A percentile compares a stretch with the other conserved stretches of the same genome.
phyloP scores from a whole-genome alignment of 2,797 vertebrate genomes.

The Smutsia temminckii region DNA sequence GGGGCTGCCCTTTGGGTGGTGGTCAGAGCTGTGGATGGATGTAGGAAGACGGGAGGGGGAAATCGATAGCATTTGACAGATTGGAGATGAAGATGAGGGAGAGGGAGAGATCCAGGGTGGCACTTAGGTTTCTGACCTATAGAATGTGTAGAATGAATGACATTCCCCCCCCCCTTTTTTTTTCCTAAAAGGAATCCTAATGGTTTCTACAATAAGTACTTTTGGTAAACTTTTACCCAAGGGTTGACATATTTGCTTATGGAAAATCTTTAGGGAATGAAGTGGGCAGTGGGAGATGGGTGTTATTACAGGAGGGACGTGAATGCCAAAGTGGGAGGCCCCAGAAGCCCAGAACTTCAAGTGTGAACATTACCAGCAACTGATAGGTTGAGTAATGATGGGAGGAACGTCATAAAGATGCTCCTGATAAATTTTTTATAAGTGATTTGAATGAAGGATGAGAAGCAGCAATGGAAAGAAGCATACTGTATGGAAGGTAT shows the following conservation, averaged over 20 bases:
- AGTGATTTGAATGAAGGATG: slow-evolving; percentile 26
- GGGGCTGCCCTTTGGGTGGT: neutral
- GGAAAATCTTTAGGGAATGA: neutral
- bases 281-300: neutral
- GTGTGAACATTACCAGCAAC: neutral
- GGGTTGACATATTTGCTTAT: neutral
- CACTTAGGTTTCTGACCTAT: neutral
- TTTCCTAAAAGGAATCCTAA: neutral
- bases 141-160: neutral
- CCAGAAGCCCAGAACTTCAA: neutral
- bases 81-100: neutral
- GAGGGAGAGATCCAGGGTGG: neutral
- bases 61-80: neutral
- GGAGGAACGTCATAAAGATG: neutral
- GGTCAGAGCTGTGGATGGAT: neutral
- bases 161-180: neutral
- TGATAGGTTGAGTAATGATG: slow-evolving; percentile 22
- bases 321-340: neutral
- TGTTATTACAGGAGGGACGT: neutral
- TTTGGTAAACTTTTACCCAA: neutral
- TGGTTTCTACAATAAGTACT: slow-evolving; percentile 12
- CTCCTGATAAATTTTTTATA: neutral
- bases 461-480: neutral
- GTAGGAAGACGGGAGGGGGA: neutral
- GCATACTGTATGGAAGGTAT: neutral